Conservation (phyloP, 2,113 vertebrate genomes). For the Misgurnus mizolepis region DNA sequence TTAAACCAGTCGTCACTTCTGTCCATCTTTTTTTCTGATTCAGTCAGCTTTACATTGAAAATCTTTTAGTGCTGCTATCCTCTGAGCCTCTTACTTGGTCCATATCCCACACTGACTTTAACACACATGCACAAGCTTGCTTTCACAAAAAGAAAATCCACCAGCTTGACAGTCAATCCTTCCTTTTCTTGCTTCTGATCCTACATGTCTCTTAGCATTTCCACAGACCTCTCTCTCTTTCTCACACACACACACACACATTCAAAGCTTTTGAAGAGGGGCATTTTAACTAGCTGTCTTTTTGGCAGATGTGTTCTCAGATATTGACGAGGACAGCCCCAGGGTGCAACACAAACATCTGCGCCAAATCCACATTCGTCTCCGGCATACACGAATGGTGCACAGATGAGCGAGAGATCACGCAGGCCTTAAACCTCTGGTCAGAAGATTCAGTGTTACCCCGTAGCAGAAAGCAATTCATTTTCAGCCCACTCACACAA, state of each 20-base stretch:
- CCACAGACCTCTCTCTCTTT: constrained; percentile 42
- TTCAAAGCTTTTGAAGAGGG: constrained; percentile 12
- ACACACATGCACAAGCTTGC: constrained; percentile 33
- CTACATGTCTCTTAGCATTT: constrained; percentile 17
- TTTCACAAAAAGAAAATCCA: constrained; percentile 28
- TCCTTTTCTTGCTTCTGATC: constrained; percentile 42
- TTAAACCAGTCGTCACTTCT: constrained; percentile 15
- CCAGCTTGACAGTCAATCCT: constrained; percentile 30
- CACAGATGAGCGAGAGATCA: constrained; percentile 36
- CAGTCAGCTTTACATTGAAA: constrained; percentile 44
- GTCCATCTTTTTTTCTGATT: constrained; percentile 15
- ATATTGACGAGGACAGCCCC: constrained; percentile 54
- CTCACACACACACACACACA: constrained; percentile 30
- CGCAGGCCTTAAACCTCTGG: constrained; percentile 51
- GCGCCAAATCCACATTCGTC: constrained; percentile 20
- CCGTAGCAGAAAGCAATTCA: constrained; percentile 37
- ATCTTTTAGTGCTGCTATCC: background rate
- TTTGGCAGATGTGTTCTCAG: constrained; percentile 45
- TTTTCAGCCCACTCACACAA: constrained; percentile 42
- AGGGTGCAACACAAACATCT: constrained; percentile 23
- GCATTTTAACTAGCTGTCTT: constrained; percentile 21
- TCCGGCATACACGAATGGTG: background rate
- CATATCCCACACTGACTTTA: constrained; percentile 10
- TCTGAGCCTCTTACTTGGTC: constrained; percentile 13
- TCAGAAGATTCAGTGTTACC: constrained; percentile 48